Percentiles rank a stretch among this genome's conserved stretches.
Evolutionary conservation across 2,113 vertebrate species (phyloP).

Genomic region (Phyllostomus discolor): DNA sequence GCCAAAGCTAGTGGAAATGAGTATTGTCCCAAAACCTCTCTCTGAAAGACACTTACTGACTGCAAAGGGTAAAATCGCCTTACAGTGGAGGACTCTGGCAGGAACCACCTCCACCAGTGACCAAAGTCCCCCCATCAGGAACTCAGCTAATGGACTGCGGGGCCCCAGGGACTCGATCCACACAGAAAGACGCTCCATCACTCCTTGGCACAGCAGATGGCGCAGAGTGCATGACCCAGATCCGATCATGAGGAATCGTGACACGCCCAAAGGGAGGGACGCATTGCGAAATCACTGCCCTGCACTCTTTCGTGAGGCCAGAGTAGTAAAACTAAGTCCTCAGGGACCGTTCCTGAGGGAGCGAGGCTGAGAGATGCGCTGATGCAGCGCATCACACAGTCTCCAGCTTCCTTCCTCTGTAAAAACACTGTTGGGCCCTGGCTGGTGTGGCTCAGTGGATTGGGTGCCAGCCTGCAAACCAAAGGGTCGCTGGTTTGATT

Average conservation of each 20-base stretch:
- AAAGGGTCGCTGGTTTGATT: too few species aligned
- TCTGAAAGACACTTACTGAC: background rate
- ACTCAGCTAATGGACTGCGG: background rate
- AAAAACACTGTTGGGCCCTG: background rate
- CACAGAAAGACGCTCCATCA: background rate
- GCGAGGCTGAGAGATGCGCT: background rate
- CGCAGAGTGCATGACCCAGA: rapidly evolving
- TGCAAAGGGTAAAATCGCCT: background rate
- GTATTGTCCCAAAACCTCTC: background rate
- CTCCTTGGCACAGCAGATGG: too few species aligned
- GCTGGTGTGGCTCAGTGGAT: too few species aligned
- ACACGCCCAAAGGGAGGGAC: background rate
- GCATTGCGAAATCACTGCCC: background rate
- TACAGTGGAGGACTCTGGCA: background rate
- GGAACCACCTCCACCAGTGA: background rate
- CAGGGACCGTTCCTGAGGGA: background rate
- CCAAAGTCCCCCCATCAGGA: background rate
- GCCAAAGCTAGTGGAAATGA: too few species aligned
- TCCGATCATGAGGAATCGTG: background rate
- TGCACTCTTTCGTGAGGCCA: background rate
- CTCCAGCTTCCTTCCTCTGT: background rate
- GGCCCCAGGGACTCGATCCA: background rate
- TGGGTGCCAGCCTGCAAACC: too few species aligned
- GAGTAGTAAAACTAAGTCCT: background rate
- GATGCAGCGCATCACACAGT: background rate